Evolutionary conservation across 2,888 invertebrate species (phyloP), one percentile per base, ranked within the genome.

Genomic region (Carcina quercana): DNA sequence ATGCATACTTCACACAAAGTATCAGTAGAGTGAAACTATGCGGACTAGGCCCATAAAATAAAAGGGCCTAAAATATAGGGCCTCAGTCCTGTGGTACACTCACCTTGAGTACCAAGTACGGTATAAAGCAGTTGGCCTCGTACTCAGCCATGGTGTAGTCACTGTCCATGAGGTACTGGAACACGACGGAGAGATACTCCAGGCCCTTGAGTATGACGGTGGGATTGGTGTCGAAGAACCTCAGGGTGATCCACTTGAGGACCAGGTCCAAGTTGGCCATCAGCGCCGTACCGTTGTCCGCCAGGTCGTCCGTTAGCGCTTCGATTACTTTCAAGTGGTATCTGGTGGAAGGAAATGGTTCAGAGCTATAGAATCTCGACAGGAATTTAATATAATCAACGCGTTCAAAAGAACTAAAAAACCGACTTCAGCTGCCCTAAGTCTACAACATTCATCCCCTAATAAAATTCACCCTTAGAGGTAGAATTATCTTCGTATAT

Each of bases 201-300:
- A 98, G 80, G n/a, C 94, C 96, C 82, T 96, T 97, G 50, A 98
- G 87, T 38, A 98, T 87, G 20, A 98, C 98, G 10, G 97, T 96
- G 6, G 98, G 98, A 84, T 99, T 99, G 13, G 98, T 99, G 79
- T 99, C 98, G 60, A 97, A 98, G 83, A 99, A 99, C 38, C 98
- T 86, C 27, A 99, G 79, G 0, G 98, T 97, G 50, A 97, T 71
- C 98, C 98, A 99, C 68, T 97, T 97, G 26, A 99, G 87, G 33
- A 99, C 92, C 40, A 99, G 83, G 84, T 99, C 99, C 40, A 97
- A 85, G 82, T 98, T 98, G 12, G 92, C 90, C 45, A 95, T 89
- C 24, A 97, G 86, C 0, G 95, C 92, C 50, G 90, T 88, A 22
- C 89, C 88, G 53, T 94, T 93, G n/a, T 87, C 88, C 3, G 89